These are phyloP conservation scores for Ischnus inquisitorius DNA, from an alignment of 2,888 invertebrate species.

Conservation along the genomic window DNA sequence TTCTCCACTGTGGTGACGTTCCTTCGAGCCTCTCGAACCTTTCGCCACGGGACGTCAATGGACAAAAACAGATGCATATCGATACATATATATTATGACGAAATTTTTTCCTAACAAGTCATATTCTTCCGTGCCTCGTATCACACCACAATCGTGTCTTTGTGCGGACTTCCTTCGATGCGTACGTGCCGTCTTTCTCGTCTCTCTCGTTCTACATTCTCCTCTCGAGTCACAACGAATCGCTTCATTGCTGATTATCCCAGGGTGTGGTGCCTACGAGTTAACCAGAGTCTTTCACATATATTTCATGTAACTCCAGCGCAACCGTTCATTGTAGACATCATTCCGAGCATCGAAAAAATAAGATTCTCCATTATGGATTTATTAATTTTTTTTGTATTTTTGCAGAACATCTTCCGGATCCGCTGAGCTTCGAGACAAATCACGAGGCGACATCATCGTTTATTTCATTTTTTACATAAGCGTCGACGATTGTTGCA, in stretches of 20 bases:
- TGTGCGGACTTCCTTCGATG: background rate
- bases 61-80: constrained; percentile 34
- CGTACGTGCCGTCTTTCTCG: background rate
- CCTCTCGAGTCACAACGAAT: background rate
- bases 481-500: no score
- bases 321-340: background rate
- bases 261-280: background rate
- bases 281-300: background rate
- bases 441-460: no score
- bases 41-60: constrained; percentile 66
- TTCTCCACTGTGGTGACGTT: constrained; percentile 23
- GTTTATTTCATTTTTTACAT: no score
- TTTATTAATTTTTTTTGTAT: no score
- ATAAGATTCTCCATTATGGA: no score
- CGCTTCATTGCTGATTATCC: background rate
- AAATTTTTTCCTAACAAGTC: constrained; percentile 62
- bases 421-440: no score
- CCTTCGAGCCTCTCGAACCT: constrained; percentile 39
- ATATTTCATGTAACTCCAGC: background rate
- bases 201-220: background rate
- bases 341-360: no score
- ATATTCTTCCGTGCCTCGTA: constrained; percentile 62
- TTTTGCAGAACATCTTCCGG: no score
- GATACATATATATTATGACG: constrained; percentile 56
- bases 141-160: constrained; percentile 17